Evolutionary conservation across 2,797 vertebrate genomes (phyloP).

Genomic region (Anisognathus igniventris): DNA sequence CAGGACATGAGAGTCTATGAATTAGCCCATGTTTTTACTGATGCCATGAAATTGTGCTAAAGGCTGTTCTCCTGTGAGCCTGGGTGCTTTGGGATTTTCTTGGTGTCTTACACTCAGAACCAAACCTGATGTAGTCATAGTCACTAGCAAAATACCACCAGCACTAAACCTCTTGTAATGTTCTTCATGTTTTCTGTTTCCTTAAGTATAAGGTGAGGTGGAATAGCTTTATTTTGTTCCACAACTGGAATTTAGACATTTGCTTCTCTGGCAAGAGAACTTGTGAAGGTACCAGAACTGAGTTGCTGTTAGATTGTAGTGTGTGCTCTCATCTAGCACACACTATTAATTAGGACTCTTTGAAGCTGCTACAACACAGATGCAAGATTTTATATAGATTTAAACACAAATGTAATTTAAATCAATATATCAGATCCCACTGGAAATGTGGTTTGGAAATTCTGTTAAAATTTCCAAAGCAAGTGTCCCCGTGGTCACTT

Average conservation of each 20-base stretch:
- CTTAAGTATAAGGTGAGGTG: neutral
- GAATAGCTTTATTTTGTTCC: neutral
- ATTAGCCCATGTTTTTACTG: neutral
- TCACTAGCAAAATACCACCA: neutral
- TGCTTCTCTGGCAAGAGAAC: neutral
- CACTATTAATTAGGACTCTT: neutral
- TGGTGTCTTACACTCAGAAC: neutral
- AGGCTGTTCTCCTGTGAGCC: neutral
- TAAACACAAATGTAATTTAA: neutral
- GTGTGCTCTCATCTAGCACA: neutral
- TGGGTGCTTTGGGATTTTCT: neutral
- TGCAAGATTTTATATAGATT: neutral
- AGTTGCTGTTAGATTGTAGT: neutral
- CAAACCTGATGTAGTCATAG: neutral
- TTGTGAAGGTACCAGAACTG: neutral
- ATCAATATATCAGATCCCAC: neutral
- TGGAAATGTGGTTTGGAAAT: neutral
- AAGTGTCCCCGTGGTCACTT: neutral
- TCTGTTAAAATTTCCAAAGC: neutral
- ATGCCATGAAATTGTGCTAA: neutral
- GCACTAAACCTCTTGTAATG: neutral
- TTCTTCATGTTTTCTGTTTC: neutral
- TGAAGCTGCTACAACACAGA: neutral
- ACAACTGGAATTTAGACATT: neutral
- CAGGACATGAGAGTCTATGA: neutral